phyloP scores from a whole-genome alignment of 2,888 invertebrate genomes.

The Ommatoiulus sabulosus region DNA sequence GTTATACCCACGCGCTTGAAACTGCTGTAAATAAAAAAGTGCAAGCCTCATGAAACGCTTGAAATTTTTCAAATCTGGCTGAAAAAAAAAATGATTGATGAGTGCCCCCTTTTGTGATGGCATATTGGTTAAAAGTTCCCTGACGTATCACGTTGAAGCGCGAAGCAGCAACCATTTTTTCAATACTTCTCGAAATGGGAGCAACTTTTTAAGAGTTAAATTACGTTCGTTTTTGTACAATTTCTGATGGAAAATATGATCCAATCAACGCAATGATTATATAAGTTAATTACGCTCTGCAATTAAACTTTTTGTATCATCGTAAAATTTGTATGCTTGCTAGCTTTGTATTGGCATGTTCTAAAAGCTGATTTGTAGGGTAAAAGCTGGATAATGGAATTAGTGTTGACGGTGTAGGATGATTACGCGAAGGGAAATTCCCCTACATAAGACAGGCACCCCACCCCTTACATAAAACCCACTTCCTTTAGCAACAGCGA shows the following conservation, averaged over 20 bases:
- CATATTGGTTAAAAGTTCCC: conserved; percentile 43
- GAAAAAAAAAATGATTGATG: conserved; percentile 38
- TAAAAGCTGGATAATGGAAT: too few species aligned
- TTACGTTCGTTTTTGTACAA: background rate
- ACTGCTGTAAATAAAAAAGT: background rate
- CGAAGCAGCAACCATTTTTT: conserved; percentile 11
- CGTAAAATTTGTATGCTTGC: background rate
- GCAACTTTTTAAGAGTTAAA: background rate
- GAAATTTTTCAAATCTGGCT: conserved; percentile 12
- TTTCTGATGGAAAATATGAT: background rate
- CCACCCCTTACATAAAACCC: too few species aligned
- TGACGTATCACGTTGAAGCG: background rate
- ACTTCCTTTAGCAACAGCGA: background rate
- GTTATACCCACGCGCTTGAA: background rate
- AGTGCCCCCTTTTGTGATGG: conserved; percentile 19
- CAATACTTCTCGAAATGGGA: background rate
- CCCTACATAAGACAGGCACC: too few species aligned
- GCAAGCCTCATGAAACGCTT: background rate
- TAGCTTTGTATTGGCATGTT: background rate
- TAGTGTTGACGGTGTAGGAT: too few species aligned
- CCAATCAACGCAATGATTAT: background rate
- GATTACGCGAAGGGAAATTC: background rate
- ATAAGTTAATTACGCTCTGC: background rate
- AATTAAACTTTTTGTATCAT: background rate
- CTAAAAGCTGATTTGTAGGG: too few species aligned